These are phyloP conservation scores for Morpho deidamia DNA, from an alignment of 2,888 invertebrate genomes.

Conservation along the genomic window DNA sequence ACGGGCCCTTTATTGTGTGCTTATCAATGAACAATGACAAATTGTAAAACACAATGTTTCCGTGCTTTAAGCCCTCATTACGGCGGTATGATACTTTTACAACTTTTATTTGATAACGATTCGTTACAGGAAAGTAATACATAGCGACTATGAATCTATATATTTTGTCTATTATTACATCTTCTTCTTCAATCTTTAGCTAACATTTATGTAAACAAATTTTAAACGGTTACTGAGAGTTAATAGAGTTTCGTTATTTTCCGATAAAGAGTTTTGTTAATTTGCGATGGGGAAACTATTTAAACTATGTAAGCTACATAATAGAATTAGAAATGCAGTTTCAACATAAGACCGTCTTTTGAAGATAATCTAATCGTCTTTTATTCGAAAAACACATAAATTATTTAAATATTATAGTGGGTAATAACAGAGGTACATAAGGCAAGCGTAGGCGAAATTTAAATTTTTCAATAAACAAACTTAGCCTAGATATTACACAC, in stretches of 20 bases:
- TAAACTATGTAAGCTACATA: too few species aligned
- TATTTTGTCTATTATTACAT: too few species aligned
- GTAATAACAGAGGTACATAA: slow-evolving; percentile 7
- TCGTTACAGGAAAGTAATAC: too few species aligned
- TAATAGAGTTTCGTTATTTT: too few species aligned
- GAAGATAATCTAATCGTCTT: background rate
- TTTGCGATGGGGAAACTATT: too few species aligned
- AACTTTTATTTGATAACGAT: background rate
- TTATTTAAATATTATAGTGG: background rate
- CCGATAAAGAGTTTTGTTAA: too few species aligned
- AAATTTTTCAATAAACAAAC: slow-evolving; percentile 39
- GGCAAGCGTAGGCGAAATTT: slow-evolving; percentile 29
- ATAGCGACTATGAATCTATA: too few species aligned
- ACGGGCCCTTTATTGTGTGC: slow-evolving; percentile 23
- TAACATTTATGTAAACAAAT: too few species aligned
- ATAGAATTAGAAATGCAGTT: too few species aligned
- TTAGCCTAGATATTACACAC: slow-evolving; percentile 35
- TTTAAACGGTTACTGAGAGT: too few species aligned
- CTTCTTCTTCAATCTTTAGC: too few species aligned
- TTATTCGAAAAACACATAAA: background rate
- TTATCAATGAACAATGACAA: slow-evolving; percentile 26
- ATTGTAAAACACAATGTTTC: slow-evolving; percentile 20
- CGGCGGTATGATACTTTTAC: slow-evolving; percentile 8
- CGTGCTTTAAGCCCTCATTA: slow-evolving; percentile 15
- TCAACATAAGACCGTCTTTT: too few species aligned